A percentile compares a stretch with the other conserved stretches of the same genome.
These are phyloP conservation scores for Gambelia wislizenii DNA, from an alignment of 2,797 vertebrate genomes.

Conservation along the genomic window DNA sequence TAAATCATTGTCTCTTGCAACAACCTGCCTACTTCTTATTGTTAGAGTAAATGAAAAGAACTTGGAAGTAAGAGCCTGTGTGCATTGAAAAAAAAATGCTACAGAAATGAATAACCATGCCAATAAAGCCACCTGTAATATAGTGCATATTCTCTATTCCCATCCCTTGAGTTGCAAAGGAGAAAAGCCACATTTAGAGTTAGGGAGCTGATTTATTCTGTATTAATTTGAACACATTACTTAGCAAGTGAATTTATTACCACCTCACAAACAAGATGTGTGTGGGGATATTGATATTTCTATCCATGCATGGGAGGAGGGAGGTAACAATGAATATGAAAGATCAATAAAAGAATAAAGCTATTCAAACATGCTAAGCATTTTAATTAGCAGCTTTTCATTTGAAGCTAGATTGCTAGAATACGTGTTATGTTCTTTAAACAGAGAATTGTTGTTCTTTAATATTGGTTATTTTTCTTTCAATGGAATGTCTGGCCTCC, in stretches of 20 bases:
- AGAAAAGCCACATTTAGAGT: neutral
- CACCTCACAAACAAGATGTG: constrained; percentile 12
- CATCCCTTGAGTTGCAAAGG: constrained; percentile 2
- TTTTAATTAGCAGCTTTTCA: constrained; percentile 49
- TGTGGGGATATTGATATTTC: constrained; percentile 24
- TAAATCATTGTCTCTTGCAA: neutral
- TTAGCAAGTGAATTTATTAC: constrained; percentile 39
- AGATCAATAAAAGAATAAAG: constrained; percentile 50
- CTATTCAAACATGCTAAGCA: constrained; percentile 48
- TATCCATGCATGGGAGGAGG: constrained; percentile 11
- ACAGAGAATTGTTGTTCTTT: constrained; percentile 11
- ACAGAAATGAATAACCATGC: constrained; percentile 3
- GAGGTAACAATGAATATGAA: constrained; percentile 46
- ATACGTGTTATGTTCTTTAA: constrained; percentile 6
- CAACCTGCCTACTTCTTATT: neutral
- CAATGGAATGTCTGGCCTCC: neutral
- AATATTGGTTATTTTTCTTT: neutral
- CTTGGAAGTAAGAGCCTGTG: neutral
- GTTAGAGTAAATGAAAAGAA: constrained; percentile 9
- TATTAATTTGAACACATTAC: constrained; percentile 45
- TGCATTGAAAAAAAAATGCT: neutral
- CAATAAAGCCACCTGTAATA: constrained; percentile 26
- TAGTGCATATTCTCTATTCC: neutral
- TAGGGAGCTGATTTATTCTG: constrained; percentile 18
- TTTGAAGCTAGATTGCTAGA: constrained; percentile 11